Percentiles rank a stretch among this genome's conserved stretches.
These are phyloP conservation scores for Helicolenus hilgendorfi DNA, from an alignment of 2,797 vertebrate species.

Conservation along the genomic window DNA sequence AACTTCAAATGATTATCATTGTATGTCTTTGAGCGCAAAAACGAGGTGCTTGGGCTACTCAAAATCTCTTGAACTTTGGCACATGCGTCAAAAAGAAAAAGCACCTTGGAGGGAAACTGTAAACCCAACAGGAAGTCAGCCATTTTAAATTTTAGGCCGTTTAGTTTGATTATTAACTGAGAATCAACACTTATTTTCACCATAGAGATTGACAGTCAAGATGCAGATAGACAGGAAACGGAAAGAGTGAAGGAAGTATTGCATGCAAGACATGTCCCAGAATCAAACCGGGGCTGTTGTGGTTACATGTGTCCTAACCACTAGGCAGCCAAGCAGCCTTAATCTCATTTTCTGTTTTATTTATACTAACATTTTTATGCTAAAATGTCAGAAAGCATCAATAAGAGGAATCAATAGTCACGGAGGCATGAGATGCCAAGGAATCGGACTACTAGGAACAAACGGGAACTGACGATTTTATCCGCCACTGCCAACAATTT, in stretches of 20 bases:
- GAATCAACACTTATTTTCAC: background rate
- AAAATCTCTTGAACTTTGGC: too few species aligned
- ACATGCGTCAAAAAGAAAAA: too few species aligned
- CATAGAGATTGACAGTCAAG: background rate
- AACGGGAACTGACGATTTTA: background rate
- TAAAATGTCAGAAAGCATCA: background rate
- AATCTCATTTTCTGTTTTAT: background rate
- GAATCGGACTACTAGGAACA: background rate
- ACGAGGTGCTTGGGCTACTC: too few species aligned
- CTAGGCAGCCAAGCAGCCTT: background rate
- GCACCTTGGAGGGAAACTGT: too few species aligned
- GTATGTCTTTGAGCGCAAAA: background rate
- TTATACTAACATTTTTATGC: too few species aligned
- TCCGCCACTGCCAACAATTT: background rate
- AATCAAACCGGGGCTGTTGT: background rate
- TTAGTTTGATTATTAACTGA: background rate
- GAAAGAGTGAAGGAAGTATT: background rate
- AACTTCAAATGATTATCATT: background rate
- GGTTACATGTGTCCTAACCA: background rate
- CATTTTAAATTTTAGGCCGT: accelerated
- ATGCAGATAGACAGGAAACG: background rate
- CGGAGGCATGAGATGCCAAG: background rate
- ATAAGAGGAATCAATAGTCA: background rate
- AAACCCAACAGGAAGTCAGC: too few species aligned
- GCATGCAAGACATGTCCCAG: background rate